phyloP scores from a whole-genome alignment of 1,140 invertebrate species.

The Euborellia annulipes region DNA sequence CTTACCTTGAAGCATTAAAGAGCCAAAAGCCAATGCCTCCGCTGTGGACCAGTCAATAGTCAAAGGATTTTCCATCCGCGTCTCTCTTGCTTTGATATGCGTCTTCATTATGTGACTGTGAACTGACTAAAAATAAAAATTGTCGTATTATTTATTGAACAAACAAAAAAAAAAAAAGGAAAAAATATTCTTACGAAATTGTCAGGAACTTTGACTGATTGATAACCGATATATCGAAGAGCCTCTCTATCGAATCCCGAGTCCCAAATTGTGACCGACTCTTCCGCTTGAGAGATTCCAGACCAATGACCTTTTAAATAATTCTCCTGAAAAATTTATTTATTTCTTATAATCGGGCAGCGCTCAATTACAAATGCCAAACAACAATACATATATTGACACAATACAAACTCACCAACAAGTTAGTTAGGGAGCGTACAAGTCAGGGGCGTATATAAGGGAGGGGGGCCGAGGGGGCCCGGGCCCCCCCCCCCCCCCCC shows the following conservation, averaged over 20 bases:
- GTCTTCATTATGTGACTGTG: too few species aligned
- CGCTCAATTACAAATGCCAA: too few species aligned
- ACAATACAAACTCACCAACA: too few species aligned
- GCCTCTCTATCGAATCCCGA: slow-evolving; percentile 65
- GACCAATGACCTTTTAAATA: slow-evolving; percentile 69
- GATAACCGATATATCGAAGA: slow-evolving; percentile 60
- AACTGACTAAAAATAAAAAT: too few species aligned
- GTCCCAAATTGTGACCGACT: slow-evolving; percentile 68
- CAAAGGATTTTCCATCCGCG: slow-evolving; percentile 46
- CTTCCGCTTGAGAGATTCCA: slow-evolving; percentile 47
- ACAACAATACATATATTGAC: too few species aligned
- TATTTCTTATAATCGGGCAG: too few species aligned
- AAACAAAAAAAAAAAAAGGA: too few species aligned
- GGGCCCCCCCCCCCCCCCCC: too few species aligned
- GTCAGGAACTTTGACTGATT: slow-evolving; percentile 62
- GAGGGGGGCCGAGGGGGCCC: too few species aligned
- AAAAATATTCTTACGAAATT: slow-evolving; percentile 51
- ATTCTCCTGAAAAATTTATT: slow-evolving; percentile 40
- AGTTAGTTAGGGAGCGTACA: too few species aligned
- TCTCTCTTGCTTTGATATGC: slow-evolving; percentile 53
- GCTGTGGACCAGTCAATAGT: slow-evolving; percentile 91
- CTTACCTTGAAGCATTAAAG: slow-evolving; percentile 49
- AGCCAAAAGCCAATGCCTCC: slow-evolving; percentile 82
- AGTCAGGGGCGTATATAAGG: too few species aligned
- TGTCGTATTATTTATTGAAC: too few species aligned